Evolutionary conservation across 2,113 vertebrate species (phyloP).

Genomic region (Litocranius walleri): DNA sequence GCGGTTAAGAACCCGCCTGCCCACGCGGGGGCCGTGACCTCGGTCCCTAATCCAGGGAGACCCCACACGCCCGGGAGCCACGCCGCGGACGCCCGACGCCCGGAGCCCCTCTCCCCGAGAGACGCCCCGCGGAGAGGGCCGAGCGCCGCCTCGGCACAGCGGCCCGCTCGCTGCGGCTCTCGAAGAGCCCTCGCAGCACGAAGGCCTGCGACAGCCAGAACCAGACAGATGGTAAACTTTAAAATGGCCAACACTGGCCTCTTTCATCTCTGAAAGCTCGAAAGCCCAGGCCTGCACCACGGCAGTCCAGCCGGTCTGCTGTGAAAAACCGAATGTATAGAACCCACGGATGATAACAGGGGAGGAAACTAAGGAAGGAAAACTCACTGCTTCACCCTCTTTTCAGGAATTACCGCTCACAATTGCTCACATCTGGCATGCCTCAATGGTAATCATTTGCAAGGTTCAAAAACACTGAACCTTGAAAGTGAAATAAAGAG

Average conservation of each 20-base stretch:
- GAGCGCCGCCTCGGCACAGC: rapidly evolving
- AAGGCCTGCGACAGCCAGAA: neutral
- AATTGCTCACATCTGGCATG: constrained; percentile 35
- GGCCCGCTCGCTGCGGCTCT: rapidly evolving
- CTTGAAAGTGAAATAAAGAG: constrained; percentile 63
- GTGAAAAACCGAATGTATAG: neutral
- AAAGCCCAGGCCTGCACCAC: neutral
- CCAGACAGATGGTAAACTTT: rapidly evolving
- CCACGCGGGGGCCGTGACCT: neutral
- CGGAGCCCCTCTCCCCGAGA: neutral
- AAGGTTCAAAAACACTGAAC: constrained; percentile 47
- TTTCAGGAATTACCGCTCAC: neutral
- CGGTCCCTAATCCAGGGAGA: neutral
- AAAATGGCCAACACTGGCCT: neutral
- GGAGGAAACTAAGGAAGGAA: neutral
- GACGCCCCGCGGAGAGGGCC: neutral
- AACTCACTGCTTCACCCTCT: neutral
- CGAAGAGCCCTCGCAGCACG: neutral
- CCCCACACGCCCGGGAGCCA: neutral
- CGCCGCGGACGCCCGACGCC: rapidly evolving
- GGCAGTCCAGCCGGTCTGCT: neutral
- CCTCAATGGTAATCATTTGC: constrained; percentile 41
- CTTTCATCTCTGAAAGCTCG: neutral
- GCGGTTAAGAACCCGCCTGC: neutral
- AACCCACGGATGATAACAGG: neutral